phyloP scores from a whole-genome alignment of 2,888 invertebrate species.

The Nematopogon swammerdamellus region DNA sequence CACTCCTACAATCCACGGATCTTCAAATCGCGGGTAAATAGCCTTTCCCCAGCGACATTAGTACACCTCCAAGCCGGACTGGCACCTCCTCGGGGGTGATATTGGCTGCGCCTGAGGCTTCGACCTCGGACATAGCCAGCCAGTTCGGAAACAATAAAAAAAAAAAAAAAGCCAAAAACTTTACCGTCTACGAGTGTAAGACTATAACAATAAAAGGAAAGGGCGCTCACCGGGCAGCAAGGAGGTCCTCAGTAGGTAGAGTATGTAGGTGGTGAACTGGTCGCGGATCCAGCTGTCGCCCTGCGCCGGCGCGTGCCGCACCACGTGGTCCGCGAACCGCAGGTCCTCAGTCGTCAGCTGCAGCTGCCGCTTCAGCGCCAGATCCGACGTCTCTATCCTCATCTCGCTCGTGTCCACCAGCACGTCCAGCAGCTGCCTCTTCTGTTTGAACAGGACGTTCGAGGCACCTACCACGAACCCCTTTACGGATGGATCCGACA shows the following conservation, averaged over 20 bases:
- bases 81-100: too few species aligned
- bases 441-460: conserved; percentile 96
- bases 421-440: conserved; percentile 88
- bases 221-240: conserved; percentile 60
- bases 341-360: conserved; percentile 92
- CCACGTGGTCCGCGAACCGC: conserved; percentile 91
- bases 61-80: too few species aligned
- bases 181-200: too few species aligned
- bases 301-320: conserved; percentile 69
- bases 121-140: too few species aligned
- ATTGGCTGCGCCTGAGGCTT: too few species aligned
- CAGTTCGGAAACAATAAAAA: too few species aligned
- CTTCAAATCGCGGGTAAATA: too few species aligned
- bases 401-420: conserved; percentile 85
- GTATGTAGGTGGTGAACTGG: conserved; percentile 85
- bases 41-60: too few species aligned
- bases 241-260: conserved; percentile 79
- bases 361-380: conserved; percentile 77
- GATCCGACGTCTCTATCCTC: conserved; percentile 79
- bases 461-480: conserved; percentile 95
- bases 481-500: conserved; percentile 82
- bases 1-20: too few species aligned
- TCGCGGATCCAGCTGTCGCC: conserved; percentile 96
- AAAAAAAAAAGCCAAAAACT: too few species aligned
- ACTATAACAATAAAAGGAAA: background rate